Evolutionary conservation across 1,140 invertebrate genomes (phyloP).

Genomic region (Drosophila lacteicornis): DNA sequence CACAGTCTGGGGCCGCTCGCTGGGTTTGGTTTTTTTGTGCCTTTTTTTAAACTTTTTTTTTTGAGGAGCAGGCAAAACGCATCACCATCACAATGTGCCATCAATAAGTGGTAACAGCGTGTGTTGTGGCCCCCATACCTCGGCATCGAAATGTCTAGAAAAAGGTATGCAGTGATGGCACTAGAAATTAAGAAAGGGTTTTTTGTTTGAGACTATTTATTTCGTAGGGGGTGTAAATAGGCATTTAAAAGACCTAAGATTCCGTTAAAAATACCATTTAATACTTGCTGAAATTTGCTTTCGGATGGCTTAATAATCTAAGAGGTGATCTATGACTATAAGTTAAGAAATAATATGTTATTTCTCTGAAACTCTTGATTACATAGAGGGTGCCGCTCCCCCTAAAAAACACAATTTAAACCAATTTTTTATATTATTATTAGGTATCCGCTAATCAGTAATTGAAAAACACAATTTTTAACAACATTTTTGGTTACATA

Average conservation of each 20-base stretch:
- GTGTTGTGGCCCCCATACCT: conserved; percentile 63
- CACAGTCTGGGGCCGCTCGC: conserved; percentile 36
- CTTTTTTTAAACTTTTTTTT: conserved; percentile 6
- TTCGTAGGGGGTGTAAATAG: neutral
- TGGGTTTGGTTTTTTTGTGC: conserved; percentile 25
- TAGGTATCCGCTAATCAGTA: too few relatives aligned
- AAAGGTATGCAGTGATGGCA: conserved; percentile 5
- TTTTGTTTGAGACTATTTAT: neutral
- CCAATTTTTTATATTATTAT: too few relatives aligned
- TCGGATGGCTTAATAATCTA: neutral
- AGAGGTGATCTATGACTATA: too few relatives aligned
- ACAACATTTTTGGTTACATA: too few relatives aligned
- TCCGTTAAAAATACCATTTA: neutral
- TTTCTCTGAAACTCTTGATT: too few relatives aligned
- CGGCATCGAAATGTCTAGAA: neutral
- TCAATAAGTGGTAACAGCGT: conserved; percentile 83
- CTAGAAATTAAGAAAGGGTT: neutral
- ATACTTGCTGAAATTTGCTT: neutral
- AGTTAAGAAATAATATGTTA: too few relatives aligned
- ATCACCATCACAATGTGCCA: conserved; percentile 82
- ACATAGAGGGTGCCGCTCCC: too few relatives aligned
- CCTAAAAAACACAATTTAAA: too few relatives aligned
- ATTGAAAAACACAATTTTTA: too few relatives aligned
- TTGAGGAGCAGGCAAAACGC: conserved; percentile 57
- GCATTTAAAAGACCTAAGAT: neutral